A percentile compares a stretch with the other conserved stretches of the same genome.
These are phyloP conservation scores for Caenorhabditis drosophilae DNA, from an alignment of 2,888 invertebrate species.

Conservation along the genomic window DNA sequence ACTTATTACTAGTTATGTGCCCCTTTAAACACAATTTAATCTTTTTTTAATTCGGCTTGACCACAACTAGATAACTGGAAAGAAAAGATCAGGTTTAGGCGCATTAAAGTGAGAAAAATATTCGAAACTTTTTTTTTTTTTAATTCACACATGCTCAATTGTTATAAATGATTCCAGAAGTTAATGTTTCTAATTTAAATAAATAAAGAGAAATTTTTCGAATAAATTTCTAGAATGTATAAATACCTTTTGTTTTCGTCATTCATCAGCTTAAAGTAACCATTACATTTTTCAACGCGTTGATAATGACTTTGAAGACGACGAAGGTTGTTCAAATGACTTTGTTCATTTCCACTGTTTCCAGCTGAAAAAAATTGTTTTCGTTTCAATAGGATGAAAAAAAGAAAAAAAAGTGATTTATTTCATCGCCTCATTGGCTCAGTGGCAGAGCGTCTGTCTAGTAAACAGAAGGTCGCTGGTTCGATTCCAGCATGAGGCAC, in stretches of 20 bases:
- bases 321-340: slow-evolving; percentile 28
- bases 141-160: too few relatives aligned
- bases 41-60: too few relatives aligned
- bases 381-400: not conserved
- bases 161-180: too few relatives aligned
- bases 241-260: slow-evolving; percentile 54
- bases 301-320: slow-evolving; percentile 26
- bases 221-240: too few relatives aligned
- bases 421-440: slow-evolving; percentile 60
- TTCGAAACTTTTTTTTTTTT: too few relatives aligned
- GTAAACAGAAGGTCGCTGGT: slow-evolving; percentile 67
- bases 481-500: slow-evolving; percentile 61
- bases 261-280: slow-evolving; percentile 55
- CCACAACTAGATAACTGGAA: too few relatives aligned
- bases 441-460: slow-evolving; percentile 66
- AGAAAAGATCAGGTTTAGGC: too few relatives aligned
- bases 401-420: not conserved
- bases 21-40: too few relatives aligned
- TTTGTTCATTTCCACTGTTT: not conserved
- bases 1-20: too few relatives aligned
- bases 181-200: too few relatives aligned
- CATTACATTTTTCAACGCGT: slow-evolving; percentile 50
- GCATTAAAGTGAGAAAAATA: too few relatives aligned
- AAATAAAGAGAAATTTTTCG: too few relatives aligned
- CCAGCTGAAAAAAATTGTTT: not conserved